Base-by-base conservation (phyloP, 2,113 vertebrate species). In the Labeo catla region DNA sequence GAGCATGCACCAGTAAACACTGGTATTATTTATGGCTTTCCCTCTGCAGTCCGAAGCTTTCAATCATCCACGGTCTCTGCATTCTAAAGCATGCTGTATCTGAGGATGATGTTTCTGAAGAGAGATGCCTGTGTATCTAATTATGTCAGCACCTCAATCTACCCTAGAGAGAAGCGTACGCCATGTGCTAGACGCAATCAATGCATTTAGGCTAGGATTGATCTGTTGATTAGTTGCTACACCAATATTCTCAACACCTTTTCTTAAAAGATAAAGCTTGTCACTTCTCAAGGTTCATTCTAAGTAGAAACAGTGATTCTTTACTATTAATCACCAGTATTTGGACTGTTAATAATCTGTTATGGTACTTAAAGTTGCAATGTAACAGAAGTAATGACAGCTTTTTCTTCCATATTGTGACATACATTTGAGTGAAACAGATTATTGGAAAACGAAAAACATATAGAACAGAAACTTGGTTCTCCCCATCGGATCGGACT, bases 211-310 rank as follows among this genome's bases (percentile, higher is more conserved):
- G 77, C 59, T 34, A 49, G 8, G 52, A 84, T 89, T 78, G 52
- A 90, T 84, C 28, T 79, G 49, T 65, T 84, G 65, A 90, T 84
- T 79, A 84, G 86, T 84, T n/a, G n/a, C 52, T 61, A 36, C 77
- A 65, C 34, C 11, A 77, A 47, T 76, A 81, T 80, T 28, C 28
- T 81, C 86, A 66, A 34, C n/a, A 2, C 54, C 34, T 70, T 13
- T 36, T 57, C 50, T 66, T n/a, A 65, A 1, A 6, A 66, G 21
- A 82, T 65, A 21, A 83, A 39, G 4, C 76, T 70, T 8, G 28
- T 81, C 5, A 23, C 54, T n/a, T 36, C 70, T 81, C 15, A 21
- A 39, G 28, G 8, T 49, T 47, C 50, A 57, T 28, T 15, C 34
- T 16, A 50, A 63, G 49, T 21, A 68, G 54, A 73, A 34, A 86